Evolutionary conservation across 2,888 invertebrate species (phyloP), one percentile per base, ranked within the genome.

Genomic region (Pseudolycoriella hygida): DNA sequence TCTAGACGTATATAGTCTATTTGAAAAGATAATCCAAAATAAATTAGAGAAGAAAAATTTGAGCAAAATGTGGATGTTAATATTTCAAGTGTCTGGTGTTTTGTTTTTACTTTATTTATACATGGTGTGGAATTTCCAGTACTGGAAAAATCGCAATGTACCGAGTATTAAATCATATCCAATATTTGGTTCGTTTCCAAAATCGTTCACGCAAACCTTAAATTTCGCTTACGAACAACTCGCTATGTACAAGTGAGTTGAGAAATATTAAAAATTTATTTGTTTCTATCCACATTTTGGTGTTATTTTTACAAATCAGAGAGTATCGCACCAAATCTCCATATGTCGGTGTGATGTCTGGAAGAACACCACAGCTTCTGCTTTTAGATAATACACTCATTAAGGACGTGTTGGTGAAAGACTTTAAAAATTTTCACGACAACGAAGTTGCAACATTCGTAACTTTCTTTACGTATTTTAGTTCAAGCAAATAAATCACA

Each of bases 381-480:
- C 18, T 67, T 1, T 46, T 57, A 2, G 66, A 56, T 48, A 61
- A 63, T 0, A 58, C 65, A 4, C 34, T 66, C 11, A 56, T 61
- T 8, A 57, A 55, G 19, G 58, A 60, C 5, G 52, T 69, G 2
- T 54, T 65, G 11, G 62, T 69, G 8, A 60, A 56, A 11, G 62
- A 68, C 34, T 69, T 69, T 17, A 58, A 61, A 11, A 47, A 53
- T 37, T 66, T 65, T 43, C 61, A 59, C 17, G 65, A 65, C 40
- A 50, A 49, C 44, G 47, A 46, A 34, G 44, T 46, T 17, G 31
- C 20, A 17, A n/a, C 39, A 20, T 3, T 46, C 20, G 46, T 47
- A 15, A 25, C 8, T 25, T 6, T 25, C 8, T 25, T 25, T 8
- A n/a, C n/a, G n/a, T n/a, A n/a, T n/a, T n/a, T n/a, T n/a, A n/a